These are phyloP conservation scores for Cybosia mesomella DNA, from an alignment of 2,888 invertebrate species.

Conservation along the genomic window DNA sequence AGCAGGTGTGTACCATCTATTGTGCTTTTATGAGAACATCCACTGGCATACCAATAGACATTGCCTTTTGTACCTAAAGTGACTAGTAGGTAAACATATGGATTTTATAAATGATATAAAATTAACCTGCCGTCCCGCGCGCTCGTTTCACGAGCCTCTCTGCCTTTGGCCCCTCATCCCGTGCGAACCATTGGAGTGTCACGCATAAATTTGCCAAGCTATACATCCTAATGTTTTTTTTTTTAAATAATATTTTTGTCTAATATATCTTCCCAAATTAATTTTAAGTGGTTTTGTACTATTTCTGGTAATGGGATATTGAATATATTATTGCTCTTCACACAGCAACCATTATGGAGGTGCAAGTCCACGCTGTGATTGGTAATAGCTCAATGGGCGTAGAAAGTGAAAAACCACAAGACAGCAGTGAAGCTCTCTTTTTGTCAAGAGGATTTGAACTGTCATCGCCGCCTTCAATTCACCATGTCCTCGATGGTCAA, in stretches of 20 bases:
- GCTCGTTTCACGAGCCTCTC: no score
- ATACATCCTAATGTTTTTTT: no score
- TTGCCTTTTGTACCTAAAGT: constrained; percentile 22
- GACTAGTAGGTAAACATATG: neutral
- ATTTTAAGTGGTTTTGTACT: no score
- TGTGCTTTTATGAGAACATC: constrained; percentile 39
- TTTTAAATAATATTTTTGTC: no score
- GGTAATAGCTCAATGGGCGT: constrained; percentile 55
- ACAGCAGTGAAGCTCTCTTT: constrained; percentile 89
- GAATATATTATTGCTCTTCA: neutral
- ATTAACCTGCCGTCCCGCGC: no score
- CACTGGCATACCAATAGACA: constrained; percentile 47
- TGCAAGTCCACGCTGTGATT: constrained; percentile 67
- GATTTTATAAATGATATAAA: constrained; percentile 1
- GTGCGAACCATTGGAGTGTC: no score
- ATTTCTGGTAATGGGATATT: no score
- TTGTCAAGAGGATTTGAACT: constrained; percentile 96
- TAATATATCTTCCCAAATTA: no score
- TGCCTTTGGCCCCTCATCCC: no score
- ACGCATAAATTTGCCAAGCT: no score
- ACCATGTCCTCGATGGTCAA: constrained; percentile 96
- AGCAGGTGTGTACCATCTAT: constrained; percentile 59
- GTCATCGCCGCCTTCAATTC: constrained; percentile 94
- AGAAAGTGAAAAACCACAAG: constrained; percentile 57
- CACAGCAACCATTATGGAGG: constrained; percentile 72